A percentile compares a stretch with the other conserved stretches of the same genome.
phyloP scores from a whole-genome alignment of 2,888 invertebrate genomes.

The Sipha maydis region DNA sequence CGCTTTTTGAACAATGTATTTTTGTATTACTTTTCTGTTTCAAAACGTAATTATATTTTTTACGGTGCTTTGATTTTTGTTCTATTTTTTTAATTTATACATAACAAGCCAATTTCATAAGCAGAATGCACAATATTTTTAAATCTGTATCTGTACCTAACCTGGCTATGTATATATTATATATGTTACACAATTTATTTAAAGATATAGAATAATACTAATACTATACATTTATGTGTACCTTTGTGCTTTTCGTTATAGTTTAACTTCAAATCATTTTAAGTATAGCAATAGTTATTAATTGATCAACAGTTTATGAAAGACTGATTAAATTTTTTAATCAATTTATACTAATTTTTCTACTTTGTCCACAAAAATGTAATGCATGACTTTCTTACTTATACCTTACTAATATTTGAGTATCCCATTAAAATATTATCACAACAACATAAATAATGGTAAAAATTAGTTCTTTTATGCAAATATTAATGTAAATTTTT shows the following conservation, averaged over 20 bases:
- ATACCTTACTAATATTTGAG: background rate
- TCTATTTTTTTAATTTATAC: background rate
- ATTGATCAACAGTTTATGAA: background rate
- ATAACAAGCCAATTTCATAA: slow-evolving; percentile 33
- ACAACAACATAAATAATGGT: background rate
- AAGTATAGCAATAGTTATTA: background rate
- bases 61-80: slow-evolving; percentile 61
- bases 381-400: background rate
- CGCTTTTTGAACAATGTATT: slow-evolving; percentile 45
- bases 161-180: slow-evolving; percentile 30
- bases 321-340: background rate
- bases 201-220: background rate
- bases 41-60: background rate
- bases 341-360: background rate
- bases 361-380: background rate
- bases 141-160: background rate
- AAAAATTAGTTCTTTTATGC: background rate
- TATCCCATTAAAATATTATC: background rate
- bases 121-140: slow-evolving; percentile 27
- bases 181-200: background rate
- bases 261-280: background rate
- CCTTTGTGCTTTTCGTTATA: slow-evolving; percentile 5
- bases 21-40: slow-evolving; percentile 59
- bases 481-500: background rate
- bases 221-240: background rate